A percentile compares a stretch with the other conserved stretches of the same genome.
Evolutionary conservation across 2,113 vertebrate genomes (phyloP).

Genomic region (Arothron firmamentum): DNA sequence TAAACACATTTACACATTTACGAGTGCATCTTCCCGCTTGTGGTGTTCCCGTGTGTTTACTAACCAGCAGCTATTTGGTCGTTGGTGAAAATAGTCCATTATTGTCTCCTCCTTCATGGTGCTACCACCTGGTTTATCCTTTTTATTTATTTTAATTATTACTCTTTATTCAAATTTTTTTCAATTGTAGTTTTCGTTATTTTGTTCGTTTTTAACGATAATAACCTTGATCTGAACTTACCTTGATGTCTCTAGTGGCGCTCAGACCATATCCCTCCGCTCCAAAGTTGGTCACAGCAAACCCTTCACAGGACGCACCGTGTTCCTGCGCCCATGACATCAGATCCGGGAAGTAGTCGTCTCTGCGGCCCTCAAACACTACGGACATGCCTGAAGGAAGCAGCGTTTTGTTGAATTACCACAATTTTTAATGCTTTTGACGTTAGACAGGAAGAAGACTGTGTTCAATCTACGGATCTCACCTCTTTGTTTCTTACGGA

Average conservation of each 20-base stretch:
- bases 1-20: too few relatives aligned
- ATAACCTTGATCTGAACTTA: constrained; percentile 18
- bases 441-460: background rate
- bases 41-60: too few relatives aligned
- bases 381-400: constrained; percentile 82
- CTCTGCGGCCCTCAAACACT: constrained; percentile 88
- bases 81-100: too few relatives aligned
- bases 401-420: too few relatives aligned
- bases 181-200: too few relatives aligned
- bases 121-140: too few relatives aligned
- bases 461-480: constrained; percentile 1
- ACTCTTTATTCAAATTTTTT: too few relatives aligned
- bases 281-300: constrained; percentile 86
- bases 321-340: constrained; percentile 89
- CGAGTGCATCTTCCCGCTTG: too few relatives aligned
- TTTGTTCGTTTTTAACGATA: too few relatives aligned
- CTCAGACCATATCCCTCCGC: constrained; percentile 89
- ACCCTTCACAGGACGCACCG: constrained; percentile 86
- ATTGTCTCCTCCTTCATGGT: too few relatives aligned
- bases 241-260: constrained; percentile 94
- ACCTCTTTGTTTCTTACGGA: constrained; percentile 98
- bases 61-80: too few relatives aligned
- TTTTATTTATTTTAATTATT: too few relatives aligned
- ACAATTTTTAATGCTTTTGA: background rate
- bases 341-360: constrained; percentile 87